Percentiles rank a stretch among this genome's conserved stretches.
Conservation (phyloP, 2,888 invertebrate species). For the Tenthredo amoena region DNA sequence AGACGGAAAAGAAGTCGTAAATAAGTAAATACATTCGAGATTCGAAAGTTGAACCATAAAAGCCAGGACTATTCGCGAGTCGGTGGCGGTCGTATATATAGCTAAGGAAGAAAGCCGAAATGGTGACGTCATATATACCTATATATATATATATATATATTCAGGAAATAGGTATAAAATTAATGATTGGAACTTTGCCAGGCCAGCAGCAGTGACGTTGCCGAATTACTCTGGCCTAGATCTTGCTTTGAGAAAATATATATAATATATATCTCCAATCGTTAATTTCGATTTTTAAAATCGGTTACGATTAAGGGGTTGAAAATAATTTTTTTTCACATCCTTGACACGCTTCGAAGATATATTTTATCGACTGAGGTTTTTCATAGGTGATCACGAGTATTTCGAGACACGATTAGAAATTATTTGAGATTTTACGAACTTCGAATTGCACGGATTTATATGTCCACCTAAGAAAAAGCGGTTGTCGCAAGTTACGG, state of each 20-base stretch:
- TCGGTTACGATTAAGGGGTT: no score
- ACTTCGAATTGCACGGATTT: no score
- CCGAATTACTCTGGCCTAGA: constrained; percentile 15
- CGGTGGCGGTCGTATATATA: constrained; percentile 7
- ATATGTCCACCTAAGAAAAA: no score
- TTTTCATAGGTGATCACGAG: no score
- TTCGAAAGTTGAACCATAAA: constrained; percentile 48
- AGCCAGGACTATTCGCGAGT: constrained; percentile 25
- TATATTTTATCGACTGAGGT: no score
- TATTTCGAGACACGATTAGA: no score
- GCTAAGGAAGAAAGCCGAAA: constrained; percentile 8
- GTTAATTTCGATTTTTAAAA: no score
- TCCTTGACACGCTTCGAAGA: no score
- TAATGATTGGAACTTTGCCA: constrained; percentile 38
- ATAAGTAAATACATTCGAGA: constrained; percentile 49
- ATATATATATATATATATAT: not conserved
- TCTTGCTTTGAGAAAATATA: not conserved
- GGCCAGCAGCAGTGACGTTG: not conserved
- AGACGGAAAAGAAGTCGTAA: constrained; percentile 49
- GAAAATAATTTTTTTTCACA: no score
- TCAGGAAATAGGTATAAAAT: constrained; percentile 8
- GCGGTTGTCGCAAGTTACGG: no score
- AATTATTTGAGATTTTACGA: no score
- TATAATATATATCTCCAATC: not conserved
- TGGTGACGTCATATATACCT: constrained; percentile 15